Conservation (phyloP, 2,888 invertebrate genomes). For the Gastrophysa polygoni region DNA sequence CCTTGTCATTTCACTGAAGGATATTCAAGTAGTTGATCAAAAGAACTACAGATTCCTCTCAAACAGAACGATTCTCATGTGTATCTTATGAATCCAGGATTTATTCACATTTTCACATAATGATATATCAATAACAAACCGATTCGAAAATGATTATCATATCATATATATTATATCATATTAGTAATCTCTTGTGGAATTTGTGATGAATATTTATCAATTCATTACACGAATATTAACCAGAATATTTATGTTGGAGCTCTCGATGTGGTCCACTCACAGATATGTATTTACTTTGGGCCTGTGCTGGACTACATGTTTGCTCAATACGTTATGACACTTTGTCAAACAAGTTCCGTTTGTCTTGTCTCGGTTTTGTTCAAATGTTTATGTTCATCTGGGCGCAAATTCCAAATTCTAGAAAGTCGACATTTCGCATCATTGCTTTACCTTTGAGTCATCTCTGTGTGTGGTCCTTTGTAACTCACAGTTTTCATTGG, state of each 20-base stretch:
- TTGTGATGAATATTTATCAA: too few species aligned
- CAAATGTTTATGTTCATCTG: slow-evolving; percentile 5
- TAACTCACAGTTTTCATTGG: neutral
- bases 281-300: slow-evolving; percentile 45
- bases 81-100: too few species aligned
- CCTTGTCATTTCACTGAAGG: too few species aligned
- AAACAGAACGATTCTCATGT: too few species aligned
- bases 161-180: too few species aligned
- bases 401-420: neutral
- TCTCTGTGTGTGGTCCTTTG: neutral
- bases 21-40: too few species aligned
- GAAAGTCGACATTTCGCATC: neutral
- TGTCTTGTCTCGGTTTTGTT: neutral
- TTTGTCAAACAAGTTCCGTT: slow-evolving; percentile 23
- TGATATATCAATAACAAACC: too few species aligned
- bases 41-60: too few species aligned
- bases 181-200: too few species aligned
- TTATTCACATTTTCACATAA: too few species aligned
- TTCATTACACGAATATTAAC: slow-evolving; percentile 4
- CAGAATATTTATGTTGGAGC: slow-evolving; percentile 17
- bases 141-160: too few species aligned
- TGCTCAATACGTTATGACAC: slow-evolving; percentile 36
- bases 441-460: neutral
- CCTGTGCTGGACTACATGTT: slow-evolving; percentile 40
- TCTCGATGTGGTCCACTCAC: slow-evolving; percentile 46